Evolutionary conservation across 2,888 invertebrate genomes (phyloP).

Genomic region (Xanthia icteritia): DNA sequence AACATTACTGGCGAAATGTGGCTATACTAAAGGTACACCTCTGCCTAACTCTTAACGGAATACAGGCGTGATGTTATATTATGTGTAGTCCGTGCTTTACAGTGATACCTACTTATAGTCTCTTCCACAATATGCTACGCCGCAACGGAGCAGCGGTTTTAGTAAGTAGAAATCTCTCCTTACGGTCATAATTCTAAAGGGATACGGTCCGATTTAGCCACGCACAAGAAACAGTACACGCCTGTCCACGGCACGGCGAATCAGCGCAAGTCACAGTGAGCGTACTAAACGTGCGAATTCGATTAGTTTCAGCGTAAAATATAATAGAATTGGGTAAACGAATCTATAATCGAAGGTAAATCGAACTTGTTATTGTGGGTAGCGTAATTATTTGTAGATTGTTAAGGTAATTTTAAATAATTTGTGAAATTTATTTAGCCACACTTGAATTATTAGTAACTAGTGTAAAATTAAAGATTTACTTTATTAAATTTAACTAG

Average conservation of each 20-base stretch:
- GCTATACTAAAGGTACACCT: too few relatives aligned
- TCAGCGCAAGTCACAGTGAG: slow-evolving; percentile 42
- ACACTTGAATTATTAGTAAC: slow-evolving; percentile 1
- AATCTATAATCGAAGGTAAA: slow-evolving; percentile 30
- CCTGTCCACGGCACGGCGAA: slow-evolving; percentile 15
- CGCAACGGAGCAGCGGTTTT: neutral
- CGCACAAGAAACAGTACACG: slow-evolving; percentile 23
- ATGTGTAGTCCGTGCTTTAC: neutral
- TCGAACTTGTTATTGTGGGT: neutral
- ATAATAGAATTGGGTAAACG: slow-evolving; percentile 22
- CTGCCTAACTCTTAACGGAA: neutral
- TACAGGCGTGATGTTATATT: neutral
- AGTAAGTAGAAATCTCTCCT: neutral
- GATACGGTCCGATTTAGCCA: slow-evolving; percentile 15
- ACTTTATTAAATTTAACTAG: neutral
- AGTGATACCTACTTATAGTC: neutral
- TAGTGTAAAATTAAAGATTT: neutral
- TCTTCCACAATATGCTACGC: neutral
- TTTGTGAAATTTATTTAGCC: slow-evolving; percentile 23
- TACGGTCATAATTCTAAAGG: neutral
- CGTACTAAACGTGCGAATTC: slow-evolving; percentile 20
- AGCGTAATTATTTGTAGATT: neutral
- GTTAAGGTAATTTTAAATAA: slow-evolving; percentile 10
- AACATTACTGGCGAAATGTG: too few relatives aligned
- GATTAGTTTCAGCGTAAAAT: slow-evolving; percentile 8